Conservation (phyloP, 1,140 invertebrate genomes). For the Zaprionus nigranus region DNA sequence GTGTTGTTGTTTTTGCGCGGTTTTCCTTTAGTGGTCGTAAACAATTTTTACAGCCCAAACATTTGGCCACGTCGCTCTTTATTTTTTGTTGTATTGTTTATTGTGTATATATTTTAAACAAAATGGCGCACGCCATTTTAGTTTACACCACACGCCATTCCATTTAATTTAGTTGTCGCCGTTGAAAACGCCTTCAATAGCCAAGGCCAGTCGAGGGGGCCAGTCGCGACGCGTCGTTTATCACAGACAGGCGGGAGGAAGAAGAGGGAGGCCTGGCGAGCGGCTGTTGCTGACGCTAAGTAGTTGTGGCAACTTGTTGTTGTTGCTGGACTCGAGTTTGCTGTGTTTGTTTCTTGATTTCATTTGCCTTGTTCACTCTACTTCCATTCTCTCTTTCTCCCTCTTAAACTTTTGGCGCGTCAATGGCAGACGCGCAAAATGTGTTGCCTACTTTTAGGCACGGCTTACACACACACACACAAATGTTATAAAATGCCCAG, state of each 20-base stretch:
- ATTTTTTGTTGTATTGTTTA: slow-evolving; percentile 66
- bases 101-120: slow-evolving; percentile 68
- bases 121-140: slow-evolving; percentile 53
- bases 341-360: slow-evolving; percentile 59
- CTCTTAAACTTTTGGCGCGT: not conserved
- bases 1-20: slow-evolving; percentile 58
- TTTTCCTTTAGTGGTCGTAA: slow-evolving; percentile 77
- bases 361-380: slow-evolving; percentile 30
- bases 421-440: slow-evolving; percentile 2
- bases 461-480: no score
- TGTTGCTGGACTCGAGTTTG: slow-evolving; percentile 44
- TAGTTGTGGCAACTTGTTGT: slow-evolving; percentile 70
- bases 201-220: not conserved
- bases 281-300: slow-evolving; percentile 74
- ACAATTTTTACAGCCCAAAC: slow-evolving; percentile 79
- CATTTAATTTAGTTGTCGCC: slow-evolving; percentile 53
- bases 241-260: not conserved
- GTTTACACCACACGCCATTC: slow-evolving; percentile 63
- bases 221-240: slow-evolving; percentile 12
- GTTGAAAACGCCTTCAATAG: not conserved
- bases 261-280: slow-evolving; percentile 24
- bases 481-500: no score
- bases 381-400: not conserved
- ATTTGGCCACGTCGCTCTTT: slow-evolving; percentile 65
- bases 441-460: not conserved